phyloP scores from a whole-genome alignment of 1,140 invertebrate genomes.

The Ectropis grisescens region DNA sequence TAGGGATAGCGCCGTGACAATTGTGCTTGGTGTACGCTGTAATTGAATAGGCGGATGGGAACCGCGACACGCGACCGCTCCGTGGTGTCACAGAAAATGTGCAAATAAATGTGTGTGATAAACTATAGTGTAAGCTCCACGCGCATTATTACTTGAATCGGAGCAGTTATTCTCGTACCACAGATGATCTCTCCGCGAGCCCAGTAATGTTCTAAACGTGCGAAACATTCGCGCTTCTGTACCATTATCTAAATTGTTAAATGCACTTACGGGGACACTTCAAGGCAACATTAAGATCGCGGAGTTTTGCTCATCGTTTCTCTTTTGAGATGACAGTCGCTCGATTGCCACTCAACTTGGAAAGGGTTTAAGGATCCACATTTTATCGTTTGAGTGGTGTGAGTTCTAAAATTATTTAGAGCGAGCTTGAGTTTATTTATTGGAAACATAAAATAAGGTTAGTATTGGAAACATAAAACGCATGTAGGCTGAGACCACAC shows the following conservation, averaged over 20 bases:
- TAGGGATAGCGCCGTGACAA: constrained; percentile 50
- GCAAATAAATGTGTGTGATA: constrained; percentile 49
- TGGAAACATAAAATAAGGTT: too few species aligned
- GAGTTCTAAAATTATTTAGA: too few species aligned
- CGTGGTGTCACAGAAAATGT: constrained; percentile 26
- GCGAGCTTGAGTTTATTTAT: too few species aligned
- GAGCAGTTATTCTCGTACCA: constrained; percentile 19
- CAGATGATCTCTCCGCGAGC: constrained; percentile 22
- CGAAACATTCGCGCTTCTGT: constrained; percentile 20
- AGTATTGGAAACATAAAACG: too few species aligned
- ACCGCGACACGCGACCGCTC: constrained; percentile 41
- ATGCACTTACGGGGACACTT: constrained; percentile 38
- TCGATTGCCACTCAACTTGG: not conserved
- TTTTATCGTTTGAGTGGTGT: too few species aligned
- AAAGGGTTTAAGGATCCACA: constrained; percentile 9
- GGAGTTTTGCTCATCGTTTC: constrained; percentile 17
- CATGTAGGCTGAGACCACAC: constrained; percentile 42
- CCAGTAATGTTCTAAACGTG: constrained; percentile 20
- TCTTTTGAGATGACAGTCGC: constrained; percentile 10
- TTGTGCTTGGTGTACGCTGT: constrained; percentile 31
- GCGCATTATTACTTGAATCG: constrained; percentile 28
- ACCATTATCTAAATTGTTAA: constrained; percentile 52
- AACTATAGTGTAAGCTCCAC: constrained; percentile 31
- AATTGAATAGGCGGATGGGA: constrained; percentile 63
- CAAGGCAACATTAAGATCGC: constrained; percentile 11